phyloP scores from a whole-genome alignment of 2,888 invertebrate genomes.

The Acanthopleura granulata region DNA sequence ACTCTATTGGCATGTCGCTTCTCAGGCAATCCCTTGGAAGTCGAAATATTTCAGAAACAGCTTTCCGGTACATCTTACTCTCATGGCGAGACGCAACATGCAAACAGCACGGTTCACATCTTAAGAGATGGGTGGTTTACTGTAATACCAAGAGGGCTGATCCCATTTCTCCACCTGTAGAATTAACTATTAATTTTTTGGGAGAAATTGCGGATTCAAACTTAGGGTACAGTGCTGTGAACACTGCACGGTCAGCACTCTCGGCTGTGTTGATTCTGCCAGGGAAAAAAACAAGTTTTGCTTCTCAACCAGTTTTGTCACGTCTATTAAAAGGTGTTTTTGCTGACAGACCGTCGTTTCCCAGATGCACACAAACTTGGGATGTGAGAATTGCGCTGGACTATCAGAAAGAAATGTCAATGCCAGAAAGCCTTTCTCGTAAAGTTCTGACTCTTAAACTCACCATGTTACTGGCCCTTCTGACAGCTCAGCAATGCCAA shows the following conservation, averaged over 20 bases:
- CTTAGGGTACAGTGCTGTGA: constrained; percentile 31
- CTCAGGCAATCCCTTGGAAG: constrained; percentile 15
- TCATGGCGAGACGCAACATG: constrained; percentile 31
- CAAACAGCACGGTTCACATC: constrained; percentile 31
- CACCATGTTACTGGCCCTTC: constrained; percentile 17
- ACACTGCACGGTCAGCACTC: constrained; percentile 21
- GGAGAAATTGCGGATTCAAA: constrained; percentile 22
- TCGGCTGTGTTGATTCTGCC: neutral
- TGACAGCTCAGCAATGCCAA: constrained; percentile 15
- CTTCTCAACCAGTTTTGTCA: neutral
- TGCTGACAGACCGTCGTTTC: constrained; percentile 9
- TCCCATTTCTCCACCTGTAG: constrained; percentile 30
- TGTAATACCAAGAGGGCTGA: constrained; percentile 30
- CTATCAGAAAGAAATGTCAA: no score
- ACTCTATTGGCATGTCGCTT: no score
- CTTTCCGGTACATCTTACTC: constrained; percentile 26
- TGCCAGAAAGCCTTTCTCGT: neutral
- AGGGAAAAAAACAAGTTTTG: neutral
- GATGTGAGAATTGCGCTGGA: constrained; percentile 18
- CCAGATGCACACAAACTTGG: constrained; percentile 17
- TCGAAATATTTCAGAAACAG: constrained; percentile 17
- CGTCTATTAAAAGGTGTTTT: constrained; percentile 20
- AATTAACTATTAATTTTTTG: constrained; percentile 30
- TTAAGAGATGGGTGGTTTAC: constrained; percentile 35
- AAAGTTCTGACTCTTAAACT: constrained; percentile 15